phyloP scores from a whole-genome alignment of 2,888 invertebrate species.

The Stomorhina lunata region DNA sequence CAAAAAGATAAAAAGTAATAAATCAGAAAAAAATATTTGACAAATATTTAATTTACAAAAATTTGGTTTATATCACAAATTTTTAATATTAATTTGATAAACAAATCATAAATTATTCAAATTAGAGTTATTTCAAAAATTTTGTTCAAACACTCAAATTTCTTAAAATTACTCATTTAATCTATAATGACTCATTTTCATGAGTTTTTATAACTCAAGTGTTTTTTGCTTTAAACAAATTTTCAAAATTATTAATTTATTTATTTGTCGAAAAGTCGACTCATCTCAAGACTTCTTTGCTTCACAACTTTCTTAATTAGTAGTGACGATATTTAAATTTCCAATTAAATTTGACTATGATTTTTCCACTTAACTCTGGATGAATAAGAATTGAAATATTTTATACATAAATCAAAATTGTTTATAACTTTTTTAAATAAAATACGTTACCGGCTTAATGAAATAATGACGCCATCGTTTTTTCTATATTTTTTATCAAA shows the following conservation, averaged over 20 bases:
- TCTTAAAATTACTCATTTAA: no score
- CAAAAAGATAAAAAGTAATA: not conserved
- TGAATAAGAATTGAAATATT: slow-evolving; percentile 17
- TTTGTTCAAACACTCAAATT: no score
- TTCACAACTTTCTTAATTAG: slow-evolving; percentile 8
- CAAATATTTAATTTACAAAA: not conserved
- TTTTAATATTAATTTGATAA: not conserved
- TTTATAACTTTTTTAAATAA: not conserved
- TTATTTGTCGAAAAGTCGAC: no score
- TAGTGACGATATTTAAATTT: not conserved
- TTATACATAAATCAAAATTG: not conserved
- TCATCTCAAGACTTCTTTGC: not conserved
- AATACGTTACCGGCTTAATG: not conserved
- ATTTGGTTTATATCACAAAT: no score
- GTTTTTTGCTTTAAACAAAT: no score
- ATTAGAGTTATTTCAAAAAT: no score
- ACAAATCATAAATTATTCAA: no score
- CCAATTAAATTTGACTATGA: slow-evolving; percentile 22
- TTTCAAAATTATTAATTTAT: no score
- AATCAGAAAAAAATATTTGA: not conserved
- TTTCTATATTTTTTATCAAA: not conserved
- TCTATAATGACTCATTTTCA: no score
- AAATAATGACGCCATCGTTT: slow-evolving; percentile 32
- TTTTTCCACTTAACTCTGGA: slow-evolving; percentile 22
- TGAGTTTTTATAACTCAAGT: no score